These are phyloP conservation scores for Drosophila nigricruria DNA, from an alignment of 2,888 invertebrate species.

Conservation along the genomic window DNA sequence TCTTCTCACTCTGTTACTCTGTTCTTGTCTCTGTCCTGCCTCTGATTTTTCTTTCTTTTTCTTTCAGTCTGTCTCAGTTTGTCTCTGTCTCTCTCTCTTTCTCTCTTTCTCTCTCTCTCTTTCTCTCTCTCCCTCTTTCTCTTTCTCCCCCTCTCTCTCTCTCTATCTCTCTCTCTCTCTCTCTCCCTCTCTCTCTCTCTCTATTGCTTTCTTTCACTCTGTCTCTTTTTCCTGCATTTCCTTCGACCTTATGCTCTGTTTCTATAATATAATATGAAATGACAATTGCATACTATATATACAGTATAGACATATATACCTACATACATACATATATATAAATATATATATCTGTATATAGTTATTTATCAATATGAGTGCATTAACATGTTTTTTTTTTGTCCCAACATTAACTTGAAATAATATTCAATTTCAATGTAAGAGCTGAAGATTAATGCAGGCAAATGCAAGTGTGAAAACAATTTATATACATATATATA, in stretches of 20 bases:
- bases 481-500: background rate
- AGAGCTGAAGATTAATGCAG: background rate
- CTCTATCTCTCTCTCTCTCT: too few relatives aligned
- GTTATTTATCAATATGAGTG: background rate
- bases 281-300: background rate
- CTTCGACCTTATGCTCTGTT: background rate
- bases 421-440: background rate
- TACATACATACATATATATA: too few relatives aligned
- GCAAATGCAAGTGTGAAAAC: background rate
- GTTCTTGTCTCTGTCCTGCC: too few relatives aligned
- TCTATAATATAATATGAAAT: background rate
- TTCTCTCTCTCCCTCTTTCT: background rate
- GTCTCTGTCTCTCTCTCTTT: too few relatives aligned
- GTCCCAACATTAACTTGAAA: background rate
- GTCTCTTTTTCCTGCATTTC: background rate
- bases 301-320: background rate
- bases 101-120: too few relatives aligned
- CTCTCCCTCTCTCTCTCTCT: too few relatives aligned
- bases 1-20: too few relatives aligned
- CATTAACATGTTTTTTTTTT: slow-evolving; percentile 1
- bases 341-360: background rate
- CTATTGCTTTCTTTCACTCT: background rate
- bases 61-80: too few relatives aligned
- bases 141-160: background rate
- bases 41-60: background rate